Evolutionary conservation across 2,797 vertebrate species (phyloP).

Genomic region (Ispidina picta): DNA sequence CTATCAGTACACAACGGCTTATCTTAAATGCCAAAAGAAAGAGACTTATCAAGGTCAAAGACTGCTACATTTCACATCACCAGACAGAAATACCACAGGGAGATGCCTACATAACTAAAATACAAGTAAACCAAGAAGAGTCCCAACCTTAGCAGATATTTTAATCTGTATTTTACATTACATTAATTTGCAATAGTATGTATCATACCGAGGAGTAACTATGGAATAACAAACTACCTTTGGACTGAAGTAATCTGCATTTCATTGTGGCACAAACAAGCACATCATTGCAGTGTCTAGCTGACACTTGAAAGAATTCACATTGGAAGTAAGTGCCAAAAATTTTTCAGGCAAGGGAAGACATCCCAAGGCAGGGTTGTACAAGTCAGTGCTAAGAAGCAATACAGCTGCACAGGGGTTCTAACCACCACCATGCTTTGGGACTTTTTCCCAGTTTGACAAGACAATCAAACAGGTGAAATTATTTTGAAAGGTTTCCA

Average conservation of each 20-base stretch:
- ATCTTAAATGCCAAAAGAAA: neutral
- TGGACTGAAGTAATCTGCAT: neutral
- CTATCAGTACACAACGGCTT: neutral
- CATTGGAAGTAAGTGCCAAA: fast-evolving
- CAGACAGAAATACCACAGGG: neutral
- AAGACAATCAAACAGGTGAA: neutral
- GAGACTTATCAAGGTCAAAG: neutral
- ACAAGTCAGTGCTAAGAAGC: neutral
- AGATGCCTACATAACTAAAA: neutral
- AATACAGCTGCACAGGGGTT: neutral
- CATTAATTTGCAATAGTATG: fast-evolving
- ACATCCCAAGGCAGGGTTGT: neutral
- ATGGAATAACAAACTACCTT: neutral
- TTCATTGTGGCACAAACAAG: neutral
- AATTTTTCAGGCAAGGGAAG: neutral
- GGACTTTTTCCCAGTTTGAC: neutral
- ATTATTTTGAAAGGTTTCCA: neutral
- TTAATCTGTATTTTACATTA: neutral
- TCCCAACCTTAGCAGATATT: neutral
- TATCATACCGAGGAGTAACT: neutral
- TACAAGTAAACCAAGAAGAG: neutral
- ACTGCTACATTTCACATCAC: neutral
- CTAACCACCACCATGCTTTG: neutral
- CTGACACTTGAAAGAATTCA: neutral
- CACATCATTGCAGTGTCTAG: fast-evolving